Conservation (phyloP, 1,140 invertebrate species). For the Leptopilina clavipes region DNA sequence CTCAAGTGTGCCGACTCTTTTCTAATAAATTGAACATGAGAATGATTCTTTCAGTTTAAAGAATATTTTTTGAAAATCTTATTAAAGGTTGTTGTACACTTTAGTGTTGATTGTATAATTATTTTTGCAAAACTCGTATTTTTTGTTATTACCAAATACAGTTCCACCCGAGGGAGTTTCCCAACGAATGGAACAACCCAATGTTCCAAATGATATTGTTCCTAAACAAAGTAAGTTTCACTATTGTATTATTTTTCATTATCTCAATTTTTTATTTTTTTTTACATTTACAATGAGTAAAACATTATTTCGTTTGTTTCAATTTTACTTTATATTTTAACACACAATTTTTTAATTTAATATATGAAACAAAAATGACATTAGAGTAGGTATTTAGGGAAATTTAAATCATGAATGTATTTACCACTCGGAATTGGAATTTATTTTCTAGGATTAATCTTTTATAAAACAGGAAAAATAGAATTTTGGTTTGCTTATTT, state of each 20-base stretch:
- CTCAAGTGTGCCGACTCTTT: background rate
- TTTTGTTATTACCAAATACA: constrained; percentile 55
- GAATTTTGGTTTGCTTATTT: constrained; percentile 36
- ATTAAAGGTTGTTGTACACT: constrained; percentile 28
- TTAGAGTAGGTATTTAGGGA: no score
- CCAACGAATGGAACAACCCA: constrained; percentile 48
- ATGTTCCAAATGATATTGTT: constrained; percentile 56
- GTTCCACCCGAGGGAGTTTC: constrained; percentile 46
- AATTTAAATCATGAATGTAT: no score
- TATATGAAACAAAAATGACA: no score
- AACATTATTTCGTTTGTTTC: no score
- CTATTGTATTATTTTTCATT: constrained; percentile 36
- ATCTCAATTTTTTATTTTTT: constrained; percentile 28
- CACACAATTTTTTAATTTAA: no score
- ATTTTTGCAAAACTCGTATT: constrained; percentile 45
- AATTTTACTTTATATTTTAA: no score
- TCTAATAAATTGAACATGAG: background rate
- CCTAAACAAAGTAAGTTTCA: constrained; percentile 58
- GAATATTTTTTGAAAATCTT: background rate
- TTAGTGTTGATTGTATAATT: constrained; percentile 39
- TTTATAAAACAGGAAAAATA: background rate
- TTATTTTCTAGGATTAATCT: no score
- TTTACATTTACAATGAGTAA: background rate
- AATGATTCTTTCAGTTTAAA: constrained; percentile 19
- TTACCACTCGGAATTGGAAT: no score